These are phyloP conservation scores for Rhaphigaster nebulosa DNA, from an alignment of 2,888 invertebrate genomes.

Conservation along the genomic window DNA sequence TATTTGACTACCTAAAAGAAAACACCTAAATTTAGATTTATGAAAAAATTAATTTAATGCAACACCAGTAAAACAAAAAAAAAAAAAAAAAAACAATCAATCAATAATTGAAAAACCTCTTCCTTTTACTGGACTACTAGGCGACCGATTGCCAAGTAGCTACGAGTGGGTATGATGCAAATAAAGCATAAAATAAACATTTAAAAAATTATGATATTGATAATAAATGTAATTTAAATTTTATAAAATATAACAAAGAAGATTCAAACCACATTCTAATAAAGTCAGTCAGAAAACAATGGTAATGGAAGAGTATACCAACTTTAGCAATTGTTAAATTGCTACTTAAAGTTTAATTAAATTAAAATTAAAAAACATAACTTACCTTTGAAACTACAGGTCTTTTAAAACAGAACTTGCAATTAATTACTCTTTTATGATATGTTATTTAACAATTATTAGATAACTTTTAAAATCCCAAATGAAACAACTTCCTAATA, in stretches of 20 bases:
- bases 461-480: no score
- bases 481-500: no score
- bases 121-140: background rate
- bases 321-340: background rate
- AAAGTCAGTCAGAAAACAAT: background rate
- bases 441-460: no score
- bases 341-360: no score
- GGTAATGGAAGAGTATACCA: background rate
- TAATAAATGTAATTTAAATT: background rate
- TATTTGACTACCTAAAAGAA: slow-evolving; percentile 78
- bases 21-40: slow-evolving; percentile 56
- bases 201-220: background rate
- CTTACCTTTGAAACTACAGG: background rate
- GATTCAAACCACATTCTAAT: background rate
- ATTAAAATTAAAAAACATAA: background rate
- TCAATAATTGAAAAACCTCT: background rate
- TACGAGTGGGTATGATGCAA: background rate
- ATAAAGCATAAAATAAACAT: background rate
- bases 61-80: no score
- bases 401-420: no score
- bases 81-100: background rate
- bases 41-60: slow-evolving; percentile 49
- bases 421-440: no score
- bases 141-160: background rate
- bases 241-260: background rate